Percentiles rank a stretch among this genome's conserved stretches.
phyloP scores from a whole-genome alignment of 1,140 invertebrate species.

The Atopsyche davidsoni region DNA sequence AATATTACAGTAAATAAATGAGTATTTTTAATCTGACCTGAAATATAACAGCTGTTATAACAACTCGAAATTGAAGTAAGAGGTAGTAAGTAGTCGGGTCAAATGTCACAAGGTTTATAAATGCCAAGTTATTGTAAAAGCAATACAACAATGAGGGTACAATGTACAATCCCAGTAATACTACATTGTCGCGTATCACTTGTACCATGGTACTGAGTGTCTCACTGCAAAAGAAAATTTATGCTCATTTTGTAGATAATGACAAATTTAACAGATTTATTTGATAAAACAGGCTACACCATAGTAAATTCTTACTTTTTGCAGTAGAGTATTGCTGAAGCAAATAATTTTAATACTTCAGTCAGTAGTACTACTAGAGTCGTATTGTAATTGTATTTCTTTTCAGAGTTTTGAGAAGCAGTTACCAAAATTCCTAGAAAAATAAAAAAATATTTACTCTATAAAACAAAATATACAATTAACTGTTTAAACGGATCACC shows the following conservation, averaged over 20 bases:
- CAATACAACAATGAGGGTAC: constrained; percentile 88
- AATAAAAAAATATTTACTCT: constrained; percentile 22
- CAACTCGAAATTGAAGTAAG: constrained; percentile 86
- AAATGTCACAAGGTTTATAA: constrained; percentile 83
- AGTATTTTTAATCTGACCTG: constrained; percentile 75
- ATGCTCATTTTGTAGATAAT: not conserved
- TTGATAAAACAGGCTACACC: constrained; percentile 11
- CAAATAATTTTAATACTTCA: constrained; percentile 78
- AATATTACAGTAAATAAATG: no score
- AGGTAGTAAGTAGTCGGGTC: constrained; percentile 94
- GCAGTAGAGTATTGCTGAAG: constrained; percentile 66
- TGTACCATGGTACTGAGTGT: constrained; percentile 44
- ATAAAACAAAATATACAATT: constrained; percentile 3
- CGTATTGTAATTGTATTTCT: constrained; percentile 82
- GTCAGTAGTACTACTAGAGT: constrained; percentile 82
- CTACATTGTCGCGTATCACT: constrained; percentile 53
- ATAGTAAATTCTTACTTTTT: constrained; percentile 54
- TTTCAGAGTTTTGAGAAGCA: constrained; percentile 74
- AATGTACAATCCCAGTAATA: constrained; percentile 78
- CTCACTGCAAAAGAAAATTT: constrained; percentile 43
- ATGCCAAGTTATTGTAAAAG: constrained; percentile 92
- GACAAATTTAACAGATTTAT: constrained; percentile 3
- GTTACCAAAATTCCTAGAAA: constrained; percentile 82
- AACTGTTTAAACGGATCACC: no score
- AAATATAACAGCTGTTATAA: constrained; percentile 87